A percentile compares a stretch with the other conserved stretches of the same genome.
These are phyloP conservation scores for Encarsia formosa DNA, from an alignment of 2,888 invertebrate species.

Conservation along the genomic window DNA sequence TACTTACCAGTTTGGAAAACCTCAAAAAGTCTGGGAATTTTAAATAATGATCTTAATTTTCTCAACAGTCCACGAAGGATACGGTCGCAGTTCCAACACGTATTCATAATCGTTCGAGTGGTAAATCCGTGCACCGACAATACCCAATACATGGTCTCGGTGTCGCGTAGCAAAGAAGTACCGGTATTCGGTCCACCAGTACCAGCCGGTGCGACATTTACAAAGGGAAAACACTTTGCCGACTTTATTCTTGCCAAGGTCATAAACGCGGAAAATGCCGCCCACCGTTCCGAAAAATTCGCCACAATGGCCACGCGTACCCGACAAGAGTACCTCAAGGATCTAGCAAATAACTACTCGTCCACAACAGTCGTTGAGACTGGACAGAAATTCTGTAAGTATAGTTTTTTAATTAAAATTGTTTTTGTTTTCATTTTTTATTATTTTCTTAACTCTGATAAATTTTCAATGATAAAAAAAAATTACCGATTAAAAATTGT, in stretches of 20 bases:
- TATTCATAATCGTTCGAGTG: constrained; percentile 87
- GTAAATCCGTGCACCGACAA: constrained; percentile 88
- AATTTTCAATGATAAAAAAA: too few species aligned
- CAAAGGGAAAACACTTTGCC: constrained; percentile 88
- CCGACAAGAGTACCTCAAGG: constrained; percentile 91
- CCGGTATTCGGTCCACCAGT: constrained; percentile 96
- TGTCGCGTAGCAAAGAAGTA: constrained; percentile 85
- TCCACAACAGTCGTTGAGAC: constrained; percentile 77
- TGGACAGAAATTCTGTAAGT: constrained; percentile 83
- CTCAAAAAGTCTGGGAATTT: too few species aligned
- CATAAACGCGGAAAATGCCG: constrained; percentile 95
- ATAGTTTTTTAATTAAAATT: too few species aligned
- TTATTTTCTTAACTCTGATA: not conserved
- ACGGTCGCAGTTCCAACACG: constrained; percentile 96
- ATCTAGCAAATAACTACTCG: constrained; percentile 80
- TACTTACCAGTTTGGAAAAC: too few species aligned
- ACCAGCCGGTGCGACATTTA: constrained; percentile 79
- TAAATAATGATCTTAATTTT: too few species aligned
- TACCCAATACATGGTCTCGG: constrained; percentile 78
- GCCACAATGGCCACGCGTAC: constrained; percentile 95
- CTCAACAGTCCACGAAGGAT: constrained; percentile 90
- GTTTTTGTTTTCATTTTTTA: too few species aligned
- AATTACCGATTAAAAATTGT: too few species aligned
- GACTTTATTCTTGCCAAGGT: constrained; percentile 93
- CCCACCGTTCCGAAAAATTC: constrained; percentile 90